Base-by-base conservation (phyloP, 2,888 invertebrate genomes). In the Dione juno region DNA sequence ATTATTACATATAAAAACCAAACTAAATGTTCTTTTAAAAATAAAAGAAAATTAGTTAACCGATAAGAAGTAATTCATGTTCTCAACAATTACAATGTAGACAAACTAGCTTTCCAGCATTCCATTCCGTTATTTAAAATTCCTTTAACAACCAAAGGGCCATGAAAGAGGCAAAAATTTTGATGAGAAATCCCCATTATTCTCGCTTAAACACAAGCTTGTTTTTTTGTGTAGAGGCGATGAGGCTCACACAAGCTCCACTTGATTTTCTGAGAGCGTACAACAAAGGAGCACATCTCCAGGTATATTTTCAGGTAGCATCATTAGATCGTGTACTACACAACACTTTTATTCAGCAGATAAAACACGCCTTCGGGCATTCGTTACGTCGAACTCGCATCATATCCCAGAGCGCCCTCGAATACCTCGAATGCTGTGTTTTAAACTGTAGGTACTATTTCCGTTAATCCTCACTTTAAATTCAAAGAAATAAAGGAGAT, bases 301-400 rank as follows among this genome's bases (percentile, higher is more conserved):
- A 73, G 74, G 72, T 77, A 76, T 73, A 75, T 74, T 75, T 77
- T 73, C 75, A 77, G 74, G 70, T 72, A 72, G 72, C 75, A 72
- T 77, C 75, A 77, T 77, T 78, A 78, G 77, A 73, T 75, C 73
- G 73, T 72, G 74, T 70, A 74, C 75, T 77, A 76, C 74, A 77
- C 76, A 73, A 76, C 87, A 85, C 84, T 85, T 88, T 86, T 87
- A 85, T 86, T 84, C 84, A 78, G 79, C 72, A 80, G 80, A 84
- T 83, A 82, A 80, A 82, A 82, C 83, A 85, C 80, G 84, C 84
- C 87, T 82, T 73, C 75, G 74, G 85, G 87, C 84, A 81, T 89
- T 89, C 88, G 86, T 89, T 89, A 88, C 83, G 50, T 37, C 37
- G 64, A 64, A 79, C 77, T 79, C 81, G 79, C 74, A 77, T 82